These are phyloP conservation scores for Galerucella pusilla DNA, from an alignment of 2,888 invertebrate genomes.

Conservation along the genomic window DNA sequence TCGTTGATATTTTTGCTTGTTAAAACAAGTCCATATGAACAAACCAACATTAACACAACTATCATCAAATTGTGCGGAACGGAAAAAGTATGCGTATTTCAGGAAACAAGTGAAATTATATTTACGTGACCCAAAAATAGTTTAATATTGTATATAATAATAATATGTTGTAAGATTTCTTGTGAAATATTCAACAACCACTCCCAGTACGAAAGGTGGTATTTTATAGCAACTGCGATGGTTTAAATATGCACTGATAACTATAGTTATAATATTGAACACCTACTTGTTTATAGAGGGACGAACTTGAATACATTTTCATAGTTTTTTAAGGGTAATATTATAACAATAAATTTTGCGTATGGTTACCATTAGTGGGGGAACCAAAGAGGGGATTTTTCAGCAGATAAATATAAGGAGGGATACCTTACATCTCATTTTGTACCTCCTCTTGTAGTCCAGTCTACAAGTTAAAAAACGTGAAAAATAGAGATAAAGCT, in stretches of 20 bases:
- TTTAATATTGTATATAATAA: neutral
- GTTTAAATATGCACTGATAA: neutral
- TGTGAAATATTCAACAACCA: neutral
- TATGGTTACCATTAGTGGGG: too few relatives aligned
- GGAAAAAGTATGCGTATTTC: constrained; percentile 2
- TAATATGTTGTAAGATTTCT: neutral
- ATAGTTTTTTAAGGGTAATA: too few relatives aligned
- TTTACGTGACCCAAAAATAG: constrained; percentile 7
- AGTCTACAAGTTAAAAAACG: too few relatives aligned
- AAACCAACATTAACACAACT: neutral
- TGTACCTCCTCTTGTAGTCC: too few relatives aligned
- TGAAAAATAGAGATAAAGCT: too few relatives aligned
- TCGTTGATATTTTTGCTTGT: neutral
- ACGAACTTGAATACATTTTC: neutral
- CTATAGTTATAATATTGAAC: neutral
- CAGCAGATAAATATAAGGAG: too few relatives aligned
- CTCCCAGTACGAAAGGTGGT: neutral
- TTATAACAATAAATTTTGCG: too few relatives aligned
- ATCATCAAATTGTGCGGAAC: constrained; percentile 12
- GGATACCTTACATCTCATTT: too few relatives aligned
- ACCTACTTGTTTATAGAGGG: neutral
- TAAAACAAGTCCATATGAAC: neutral
- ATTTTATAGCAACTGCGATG: neutral
- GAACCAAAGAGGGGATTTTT: too few relatives aligned
- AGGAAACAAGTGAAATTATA: constrained; percentile 7